A percentile compares a stretch with the other conserved stretches of the same genome.
These are phyloP conservation scores for Ariopsis seemanni DNA, from an alignment of 2,113 vertebrate genomes.

Conservation along the genomic window DNA sequence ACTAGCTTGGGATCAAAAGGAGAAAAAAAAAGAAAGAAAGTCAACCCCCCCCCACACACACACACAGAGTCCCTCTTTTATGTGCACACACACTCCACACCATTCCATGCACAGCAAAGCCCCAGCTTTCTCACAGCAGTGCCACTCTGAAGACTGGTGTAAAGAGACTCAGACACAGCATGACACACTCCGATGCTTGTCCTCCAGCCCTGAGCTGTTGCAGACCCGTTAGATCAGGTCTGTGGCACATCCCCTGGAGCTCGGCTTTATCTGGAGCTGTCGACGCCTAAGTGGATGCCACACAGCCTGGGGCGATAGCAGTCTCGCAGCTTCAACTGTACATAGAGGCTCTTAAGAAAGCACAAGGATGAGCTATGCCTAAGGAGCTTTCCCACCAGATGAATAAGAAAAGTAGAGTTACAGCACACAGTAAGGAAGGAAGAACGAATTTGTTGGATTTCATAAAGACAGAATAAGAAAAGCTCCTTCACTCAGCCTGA, in stretches of 20 bases:
- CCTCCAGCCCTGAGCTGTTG: slow-evolving; percentile 34
- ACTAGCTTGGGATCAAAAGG: not conserved
- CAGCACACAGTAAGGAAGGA: slow-evolving; percentile 63
- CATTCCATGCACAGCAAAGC: slow-evolving; percentile 44
- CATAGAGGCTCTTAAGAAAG: slow-evolving; percentile 72
- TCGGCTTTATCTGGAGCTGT: slow-evolving; percentile 55
- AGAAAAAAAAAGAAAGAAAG: not conserved
- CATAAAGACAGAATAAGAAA: slow-evolving; percentile 10
- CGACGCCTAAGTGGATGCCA: slow-evolving; percentile 56
- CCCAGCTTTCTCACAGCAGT: slow-evolving; percentile 27
- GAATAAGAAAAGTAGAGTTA: slow-evolving; percentile 58
- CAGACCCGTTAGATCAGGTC: slow-evolving; percentile 45
- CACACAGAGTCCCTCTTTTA: slow-evolving; percentile 11
- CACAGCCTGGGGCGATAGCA: slow-evolving; percentile 57
- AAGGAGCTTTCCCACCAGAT: slow-evolving; percentile 38
- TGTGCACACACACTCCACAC: slow-evolving; percentile 15
- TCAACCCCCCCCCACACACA: slow-evolving; percentile 17
- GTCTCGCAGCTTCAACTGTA: slow-evolving; percentile 66
- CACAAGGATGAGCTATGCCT: slow-evolving; percentile 65
- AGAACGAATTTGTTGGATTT: not conserved
- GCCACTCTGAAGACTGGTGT: slow-evolving; percentile 65
- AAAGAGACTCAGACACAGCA: slow-evolving; percentile 28
- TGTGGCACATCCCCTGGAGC: slow-evolving; percentile 37
- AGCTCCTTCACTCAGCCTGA: slow-evolving; percentile 25
- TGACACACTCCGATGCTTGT: slow-evolving; percentile 29